Base-by-base conservation (phyloP, 2,888 invertebrate species). In the Sinotaia quadrata region DNA sequence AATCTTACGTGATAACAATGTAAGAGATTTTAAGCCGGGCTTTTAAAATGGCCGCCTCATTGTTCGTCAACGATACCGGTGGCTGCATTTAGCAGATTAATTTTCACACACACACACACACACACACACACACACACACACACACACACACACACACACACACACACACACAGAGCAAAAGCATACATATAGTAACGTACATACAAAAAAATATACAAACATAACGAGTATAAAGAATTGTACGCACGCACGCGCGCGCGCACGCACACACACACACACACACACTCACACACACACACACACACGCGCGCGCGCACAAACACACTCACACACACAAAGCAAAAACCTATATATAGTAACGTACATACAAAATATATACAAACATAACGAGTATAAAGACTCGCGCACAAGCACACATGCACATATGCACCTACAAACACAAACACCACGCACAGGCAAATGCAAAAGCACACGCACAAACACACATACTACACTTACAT, bases 91-190 rank as follows among this genome's bases (percentile, higher is more conserved):
- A n/a, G n/a, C n/a, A n/a, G n/a, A n/a, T n/a, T n/a, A n/a, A 41
- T 15, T 12, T 15, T 12, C 41, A 41, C 41, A 41, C 41, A 41
- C 51, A n/a, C 51, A 51, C 51, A 51, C 51, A n/a, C 51, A 51
- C 51, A 51, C 51, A 51, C 51, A n/a, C 51, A 51, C 12, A 51
- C 21, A 51, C 51, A n/a, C 51, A 51, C 51, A 41, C 31, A 10
- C 18, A 41, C 31, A 44, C 3, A 37, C 24, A 29, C 3, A 41
- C 59, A 59, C 24, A 59, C 27, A 59, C 24, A 59, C 59, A 59
- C 21, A 59, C 44, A 59, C 21, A 59, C 59, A 44, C 21, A 59
- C 59, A 59, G 24, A n/a, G n/a, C n/a, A n/a, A n/a, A n/a, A n/a
- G 34, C 33, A 56, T n/a, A 56, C 56, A 56, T 3, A 56, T n/a